Percentiles rank a stretch among this genome's conserved stretches.
These are phyloP conservation scores for Pionites leucogaster DNA, from an alignment of 2,113 vertebrate species.

Conservation along the genomic window DNA sequence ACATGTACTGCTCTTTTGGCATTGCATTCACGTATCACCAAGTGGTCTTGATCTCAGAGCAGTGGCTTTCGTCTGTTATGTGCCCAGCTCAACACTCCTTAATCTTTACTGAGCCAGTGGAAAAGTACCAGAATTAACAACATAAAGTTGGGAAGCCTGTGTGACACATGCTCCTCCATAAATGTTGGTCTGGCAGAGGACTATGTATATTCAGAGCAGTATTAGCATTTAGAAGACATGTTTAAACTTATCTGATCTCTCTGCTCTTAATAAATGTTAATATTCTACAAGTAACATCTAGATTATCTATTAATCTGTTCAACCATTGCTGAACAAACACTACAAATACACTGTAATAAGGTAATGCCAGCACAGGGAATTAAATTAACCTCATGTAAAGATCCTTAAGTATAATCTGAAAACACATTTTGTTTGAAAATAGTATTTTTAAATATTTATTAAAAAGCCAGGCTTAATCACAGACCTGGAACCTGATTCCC, in stretches of 20 bases:
- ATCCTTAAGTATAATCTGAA: neutral
- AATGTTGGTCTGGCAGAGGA: neutral
- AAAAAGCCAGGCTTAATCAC: neutral
- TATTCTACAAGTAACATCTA: neutral
- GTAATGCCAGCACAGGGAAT: neutral
- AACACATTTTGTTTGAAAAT: neutral
- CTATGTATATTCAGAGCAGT: neutral
- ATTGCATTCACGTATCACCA: neutral
- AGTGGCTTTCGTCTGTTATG: neutral
- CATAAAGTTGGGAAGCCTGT: neutral
- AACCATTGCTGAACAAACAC: neutral
- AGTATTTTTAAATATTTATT: neutral
- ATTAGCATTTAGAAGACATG: neutral
- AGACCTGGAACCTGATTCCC: neutral
- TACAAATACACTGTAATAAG: neutral
- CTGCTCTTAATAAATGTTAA: neutral
- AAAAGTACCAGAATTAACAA: neutral
- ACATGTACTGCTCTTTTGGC: neutral
- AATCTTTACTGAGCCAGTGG: neutral
- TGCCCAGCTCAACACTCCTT: neutral
- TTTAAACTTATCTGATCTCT: neutral
- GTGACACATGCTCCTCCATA: neutral
- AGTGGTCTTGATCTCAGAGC: neutral
- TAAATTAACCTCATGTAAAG: neutral
- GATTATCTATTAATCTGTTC: neutral